A percentile compares a stretch with the other conserved stretches of the same genome.
phyloP scores from a whole-genome alignment of 2,888 invertebrate genomes.

The Stenichneumon culpator region DNA sequence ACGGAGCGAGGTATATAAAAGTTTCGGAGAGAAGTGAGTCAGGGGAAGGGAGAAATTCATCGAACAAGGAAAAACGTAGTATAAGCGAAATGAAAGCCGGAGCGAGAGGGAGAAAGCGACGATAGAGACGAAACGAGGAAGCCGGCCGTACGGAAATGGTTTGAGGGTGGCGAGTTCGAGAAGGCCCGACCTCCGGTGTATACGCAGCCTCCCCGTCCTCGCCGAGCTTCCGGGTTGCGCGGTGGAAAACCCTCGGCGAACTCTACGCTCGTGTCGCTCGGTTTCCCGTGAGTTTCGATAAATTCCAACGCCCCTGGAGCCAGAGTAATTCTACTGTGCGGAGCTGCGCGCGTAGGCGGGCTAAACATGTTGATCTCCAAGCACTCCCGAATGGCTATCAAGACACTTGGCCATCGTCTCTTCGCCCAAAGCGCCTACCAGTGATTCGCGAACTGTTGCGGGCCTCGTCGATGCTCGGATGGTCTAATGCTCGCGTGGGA shows the following conservation, averaged over 20 bases:
- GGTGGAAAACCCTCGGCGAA: conserved; percentile 38
- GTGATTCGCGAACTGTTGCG: too few relatives aligned
- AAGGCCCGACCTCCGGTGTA: conserved; percentile 54
- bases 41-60: conserved; percentile 22
- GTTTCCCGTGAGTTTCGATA: conserved; percentile 60
- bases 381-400: conserved; percentile 1
- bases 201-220: conserved; percentile 21
- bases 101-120: conserved; percentile 26
- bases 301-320: conserved; percentile 48
- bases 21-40: conserved; percentile 6
- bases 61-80: background rate
- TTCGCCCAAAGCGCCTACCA: background rate
- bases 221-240: conserved; percentile 69
- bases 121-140: conserved; percentile 61
- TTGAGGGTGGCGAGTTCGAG: conserved; percentile 38
- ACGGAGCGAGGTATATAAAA: background rate
- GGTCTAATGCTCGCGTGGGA: conserved; percentile 1
- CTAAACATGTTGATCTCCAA: conserved; percentile 12
- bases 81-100: conserved; percentile 1
- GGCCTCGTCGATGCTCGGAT: background rate
- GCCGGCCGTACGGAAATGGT: conserved; percentile 23
- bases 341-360: background rate
- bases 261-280: conserved; percentile 35
- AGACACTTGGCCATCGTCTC: background rate
- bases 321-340: conserved; percentile 14